A percentile compares a stretch with the other conserved stretches of the same genome.
Conservation (phyloP, 2,113 vertebrate species). For the Rutilus rutilus region DNA sequence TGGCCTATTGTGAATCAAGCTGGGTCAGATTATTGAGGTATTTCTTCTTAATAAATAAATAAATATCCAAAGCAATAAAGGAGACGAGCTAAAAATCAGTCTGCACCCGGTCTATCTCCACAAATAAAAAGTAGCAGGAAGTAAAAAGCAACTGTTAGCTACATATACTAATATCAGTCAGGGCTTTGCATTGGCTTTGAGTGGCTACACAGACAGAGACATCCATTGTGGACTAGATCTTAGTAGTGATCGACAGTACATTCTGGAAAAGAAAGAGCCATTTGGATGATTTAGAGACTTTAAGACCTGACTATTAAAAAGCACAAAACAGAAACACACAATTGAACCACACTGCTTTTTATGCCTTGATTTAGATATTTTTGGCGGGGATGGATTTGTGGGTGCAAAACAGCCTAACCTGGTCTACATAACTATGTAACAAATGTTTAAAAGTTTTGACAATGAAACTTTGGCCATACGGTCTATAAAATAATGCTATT, state of each 20-base stretch:
- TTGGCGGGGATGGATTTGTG: neutral
- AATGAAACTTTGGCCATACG: too few relatives aligned
- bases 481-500: too few relatives aligned
- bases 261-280: constrained; percentile 72
- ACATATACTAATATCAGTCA: constrained; percentile 58
- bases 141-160: constrained; percentile 76
- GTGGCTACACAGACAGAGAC: constrained; percentile 54
- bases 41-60: constrained; percentile 57
- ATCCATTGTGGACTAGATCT: constrained; percentile 77
- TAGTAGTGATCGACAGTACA: constrained; percentile 65
- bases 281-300: constrained; percentile 6
- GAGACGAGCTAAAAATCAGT: constrained; percentile 71
- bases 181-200: constrained; percentile 66
- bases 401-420: neutral
- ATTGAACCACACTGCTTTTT: neutral
- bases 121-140: constrained; percentile 31
- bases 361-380: constrained; percentile 12
- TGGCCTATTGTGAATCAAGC: constrained; percentile 45
- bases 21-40: constrained; percentile 63
- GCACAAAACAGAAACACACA: constrained; percentile 20
- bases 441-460: neutral
- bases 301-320: neutral
- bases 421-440: neutral
- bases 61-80: constrained; percentile 47
- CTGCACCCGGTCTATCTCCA: constrained; percentile 39